Percentiles rank a stretch among this genome's conserved stretches.
Evolutionary conservation across 2,113 vertebrate species (phyloP).

Genomic region (Pomatostomus ruficeps): DNA sequence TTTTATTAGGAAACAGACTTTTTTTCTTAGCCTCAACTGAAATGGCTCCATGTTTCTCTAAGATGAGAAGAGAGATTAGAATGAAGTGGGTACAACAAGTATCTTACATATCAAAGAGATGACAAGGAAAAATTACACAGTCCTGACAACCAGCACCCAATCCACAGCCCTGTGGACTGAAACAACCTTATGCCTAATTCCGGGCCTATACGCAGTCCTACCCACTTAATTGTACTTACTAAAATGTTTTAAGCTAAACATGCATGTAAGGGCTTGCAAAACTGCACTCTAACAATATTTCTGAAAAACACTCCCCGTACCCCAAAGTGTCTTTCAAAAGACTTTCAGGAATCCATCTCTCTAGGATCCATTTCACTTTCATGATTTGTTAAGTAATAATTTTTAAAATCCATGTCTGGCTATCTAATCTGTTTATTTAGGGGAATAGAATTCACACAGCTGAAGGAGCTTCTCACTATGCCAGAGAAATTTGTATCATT

Average conservation of each 20-base stretch:
- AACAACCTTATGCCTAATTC: not conserved
- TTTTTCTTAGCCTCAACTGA: not conserved
- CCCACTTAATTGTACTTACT: not conserved
- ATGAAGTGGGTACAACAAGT: not conserved
- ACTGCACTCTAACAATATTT: not conserved
- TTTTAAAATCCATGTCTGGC: not conserved
- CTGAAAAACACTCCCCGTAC: not conserved
- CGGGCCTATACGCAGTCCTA: not conserved
- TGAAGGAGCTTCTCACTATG: not conserved
- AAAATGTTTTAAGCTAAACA: not conserved
- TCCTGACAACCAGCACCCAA: not conserved
- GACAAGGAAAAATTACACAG: not conserved
- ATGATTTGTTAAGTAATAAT: not conserved
- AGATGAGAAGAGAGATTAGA: not conserved
- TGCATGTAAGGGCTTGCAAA: not conserved
- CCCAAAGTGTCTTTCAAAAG: not conserved
- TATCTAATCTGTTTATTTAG: not conserved
- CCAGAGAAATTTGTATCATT: not conserved
- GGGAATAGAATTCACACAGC: not conserved
- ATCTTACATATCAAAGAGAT: not conserved
- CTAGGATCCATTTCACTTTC: not conserved
- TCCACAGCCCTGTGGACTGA: not conserved
- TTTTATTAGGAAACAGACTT: conserved; percentile 24
- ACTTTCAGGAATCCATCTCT: not conserved
- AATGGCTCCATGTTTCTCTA: not conserved